Percentiles rank a stretch among this genome's conserved stretches.
Conservation (phyloP, 2,888 invertebrate species). For the Agonopterix subpropinquella region DNA sequence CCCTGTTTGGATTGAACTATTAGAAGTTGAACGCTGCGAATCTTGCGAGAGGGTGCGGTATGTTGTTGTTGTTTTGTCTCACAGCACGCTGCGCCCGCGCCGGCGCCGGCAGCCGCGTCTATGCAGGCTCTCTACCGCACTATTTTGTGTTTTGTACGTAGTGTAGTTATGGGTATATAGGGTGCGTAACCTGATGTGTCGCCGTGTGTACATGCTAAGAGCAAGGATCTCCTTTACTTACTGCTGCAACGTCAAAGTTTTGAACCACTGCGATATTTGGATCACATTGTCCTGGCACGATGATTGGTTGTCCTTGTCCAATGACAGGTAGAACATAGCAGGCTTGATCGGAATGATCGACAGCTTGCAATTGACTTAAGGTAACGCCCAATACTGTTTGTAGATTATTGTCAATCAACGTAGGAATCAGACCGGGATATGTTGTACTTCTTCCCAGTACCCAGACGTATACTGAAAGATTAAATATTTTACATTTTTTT, state of each 20-base stretch:
- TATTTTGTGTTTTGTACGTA: no score
- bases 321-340: constrained; percentile 45
- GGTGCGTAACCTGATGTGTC: no score
- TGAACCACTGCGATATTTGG: constrained; percentile 31
- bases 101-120: no score
- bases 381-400: constrained; percentile 22
- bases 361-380: constrained; percentile 17
- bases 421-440: constrained; percentile 20
- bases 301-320: constrained; percentile 32
- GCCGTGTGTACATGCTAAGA: no score
- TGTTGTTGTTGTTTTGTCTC: no score
- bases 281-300: constrained; percentile 50
- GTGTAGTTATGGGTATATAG: no score
- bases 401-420: constrained; percentile 28
- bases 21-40: no score
- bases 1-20: no score
- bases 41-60: no score
- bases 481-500: neutral
- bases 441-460: constrained; percentile 28
- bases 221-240: no score
- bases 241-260: constrained; percentile 34
- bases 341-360: constrained; percentile 34
- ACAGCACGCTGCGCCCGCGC: no score
- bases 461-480: constrained; percentile 49
- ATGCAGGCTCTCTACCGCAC: no score